Evolutionary conservation across 2,797 vertebrate genomes (phyloP), one percentile per base, ranked within the genome.

Genomic region (Silurus lanzhouensis): DNA sequence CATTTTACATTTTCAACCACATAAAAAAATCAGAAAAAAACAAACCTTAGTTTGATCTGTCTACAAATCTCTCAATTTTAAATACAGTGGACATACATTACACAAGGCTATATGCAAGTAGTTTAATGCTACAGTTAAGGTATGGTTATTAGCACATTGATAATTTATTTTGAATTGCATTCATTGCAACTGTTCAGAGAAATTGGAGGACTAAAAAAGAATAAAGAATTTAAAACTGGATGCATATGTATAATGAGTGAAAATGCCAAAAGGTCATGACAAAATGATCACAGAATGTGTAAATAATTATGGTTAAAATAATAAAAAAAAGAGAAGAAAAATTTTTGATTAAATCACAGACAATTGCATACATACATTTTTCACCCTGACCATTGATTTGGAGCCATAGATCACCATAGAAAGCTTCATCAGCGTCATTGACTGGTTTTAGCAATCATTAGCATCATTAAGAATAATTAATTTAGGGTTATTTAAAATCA

Each of bases 401-500:
- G 25, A 68, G 48, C 48, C 25, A 68, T 81, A 48, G 25, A 81
- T 81, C 79, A 57, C 72, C 55, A 10, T 72, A n/a, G 10, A 64
- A 64, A 79, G 44, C 67, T 75, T 81, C 5, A 81, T 64, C 77
- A 81, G 76, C 46, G n/a, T 74, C 22, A 83, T 70, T 76, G 86
- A 87, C 63, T 68, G 48, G 60, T 17, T 87, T 83, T 9, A 74
- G 57, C 60, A 60, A 83, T 87, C 85, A 84, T 87, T 81, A 85
- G 22, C 61, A 71, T 71, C 57, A 68, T 84, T 72, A 48, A 8
- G 60, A 83, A 84, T 81, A 81, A 38, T 84, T 83, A 38, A 87
- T 83, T 88, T 57, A 66, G 52, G 84, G 63, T 79, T 66, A 48
- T 84, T 81, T 80, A 77, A 48, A 27, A 25, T 84, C 61, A 81